Evolutionary conservation across 2,888 invertebrate genomes (phyloP), one percentile per base, ranked within the genome.

Genomic region (Agrypnus murinus): DNA sequence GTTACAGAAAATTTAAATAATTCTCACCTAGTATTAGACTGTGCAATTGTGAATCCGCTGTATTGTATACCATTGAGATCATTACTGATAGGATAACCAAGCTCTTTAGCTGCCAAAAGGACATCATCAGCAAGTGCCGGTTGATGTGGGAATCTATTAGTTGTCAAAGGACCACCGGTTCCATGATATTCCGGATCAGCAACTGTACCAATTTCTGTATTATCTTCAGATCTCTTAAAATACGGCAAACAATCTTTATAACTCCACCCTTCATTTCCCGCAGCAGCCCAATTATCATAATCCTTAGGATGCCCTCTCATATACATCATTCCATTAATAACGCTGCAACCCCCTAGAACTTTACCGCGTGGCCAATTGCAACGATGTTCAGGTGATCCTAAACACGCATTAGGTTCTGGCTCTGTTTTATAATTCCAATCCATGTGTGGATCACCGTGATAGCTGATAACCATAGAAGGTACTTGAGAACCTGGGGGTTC

Each of bases 311-410:
- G 91, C 0, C 95, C 95, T 17, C 95, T 87, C 84, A 92, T 91
- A 83, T 95, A 95, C 90, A 93, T 93, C 95, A 95, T 95, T 0
- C 94, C 94, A 81, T 95, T 93, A 62, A 92, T 89, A 0, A 91
- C 91, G 50, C 90, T 89, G 75, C 89, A 89, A 0, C 94, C 95
- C 4, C 94, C 95, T 79, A 88, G 81, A 5, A 86, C 91, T 82
- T 92, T 93, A 1, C 91, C 94, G 64, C 93, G 87, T 0, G 92
- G 90, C 93, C 93, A 93, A 12, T 84, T 86, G 79, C 92, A 92
- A 0, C 86, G 84, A 3, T 89, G 88, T 0, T 87, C 89, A 0
- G 86, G 86, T 40, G 79, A 4, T 86, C 87, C 87, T 5, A 89
- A 85, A 74, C 92, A 92, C 0, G 91, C 92, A 43, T 85, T 85